These are phyloP conservation scores for Grammomys dolichurus DNA, from an alignment of 2,113 vertebrate species.

Conservation along the genomic window DNA sequence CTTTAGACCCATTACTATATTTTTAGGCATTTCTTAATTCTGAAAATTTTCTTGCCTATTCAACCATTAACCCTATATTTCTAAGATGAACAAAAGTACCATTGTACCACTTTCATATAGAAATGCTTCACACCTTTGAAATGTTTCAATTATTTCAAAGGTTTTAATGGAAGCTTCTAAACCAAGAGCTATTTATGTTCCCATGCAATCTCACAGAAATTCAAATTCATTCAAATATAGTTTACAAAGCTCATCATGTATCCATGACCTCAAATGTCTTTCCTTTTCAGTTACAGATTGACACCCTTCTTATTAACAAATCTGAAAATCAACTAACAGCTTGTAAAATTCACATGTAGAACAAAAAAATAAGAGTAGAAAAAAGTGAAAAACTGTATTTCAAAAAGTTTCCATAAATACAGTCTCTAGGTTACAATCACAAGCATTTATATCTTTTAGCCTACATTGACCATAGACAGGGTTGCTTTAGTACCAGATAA, in stretches of 20 bases:
- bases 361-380: not conserved
- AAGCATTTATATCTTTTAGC: not conserved
- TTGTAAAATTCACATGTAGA: not conserved
- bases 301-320: not conserved
- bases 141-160: not conserved
- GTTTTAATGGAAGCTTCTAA: not conserved
- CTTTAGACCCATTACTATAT: constrained; percentile 57
- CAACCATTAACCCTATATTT: not conserved
- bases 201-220: not conserved
- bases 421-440: not conserved
- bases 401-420: not conserved
- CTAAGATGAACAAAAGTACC: not conserved
- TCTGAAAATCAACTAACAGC: not conserved
- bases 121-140: constrained; percentile 13
- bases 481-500: constrained; percentile 21
- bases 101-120: not conserved
- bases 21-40: constrained; percentile 63
- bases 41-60: constrained; percentile 37
- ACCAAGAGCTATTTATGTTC: not conserved
- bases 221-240: not conserved
- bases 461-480: not conserved
- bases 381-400: not conserved
- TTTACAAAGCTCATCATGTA: not conserved
- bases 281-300: not conserved
- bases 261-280: not conserved